Conservation (phyloP, 2,113 vertebrate genomes). For the Megalops atlanticus region DNA sequence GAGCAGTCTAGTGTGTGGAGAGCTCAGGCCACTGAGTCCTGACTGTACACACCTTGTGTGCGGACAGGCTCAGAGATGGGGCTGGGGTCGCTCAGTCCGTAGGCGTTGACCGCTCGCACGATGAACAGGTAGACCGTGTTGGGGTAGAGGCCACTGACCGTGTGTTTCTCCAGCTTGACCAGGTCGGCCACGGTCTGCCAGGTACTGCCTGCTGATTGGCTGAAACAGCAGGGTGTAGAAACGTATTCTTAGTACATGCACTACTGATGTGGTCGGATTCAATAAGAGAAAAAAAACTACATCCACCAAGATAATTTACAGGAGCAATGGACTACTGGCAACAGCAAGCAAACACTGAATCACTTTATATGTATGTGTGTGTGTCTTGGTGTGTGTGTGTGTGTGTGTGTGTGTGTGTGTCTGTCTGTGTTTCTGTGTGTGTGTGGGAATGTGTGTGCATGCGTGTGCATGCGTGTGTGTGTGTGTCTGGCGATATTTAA, state of each 20-base stretch:
- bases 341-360: not conserved
- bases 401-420: no score
- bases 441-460: no score
- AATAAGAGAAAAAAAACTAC: not conserved
- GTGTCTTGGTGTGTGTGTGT: no score
- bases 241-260: not conserved
- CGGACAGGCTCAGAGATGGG: conserved; percentile 85
- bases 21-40: no score
- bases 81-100: conserved; percentile 92
- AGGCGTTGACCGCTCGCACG: conserved; percentile 82
- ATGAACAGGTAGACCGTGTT: conserved; percentile 91
- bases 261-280: not conserved
- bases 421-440: no score
- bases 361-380: no score
- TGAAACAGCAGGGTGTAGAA: conserved; percentile 50
- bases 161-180: conserved; percentile 85
- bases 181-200: conserved; percentile 90
- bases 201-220: conserved; percentile 83
- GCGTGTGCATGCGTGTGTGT: no score
- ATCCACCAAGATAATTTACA: no score
- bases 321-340: no score
- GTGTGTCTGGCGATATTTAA: not conserved
- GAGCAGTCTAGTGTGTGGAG: not conserved
- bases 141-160: conserved; percentile 79
- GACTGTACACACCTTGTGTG: conserved; percentile 78